A percentile compares a stretch with the other conserved stretches of the same genome.
phyloP scores from a whole-genome alignment of 2,113 vertebrate species.

The Upupa epops region DNA sequence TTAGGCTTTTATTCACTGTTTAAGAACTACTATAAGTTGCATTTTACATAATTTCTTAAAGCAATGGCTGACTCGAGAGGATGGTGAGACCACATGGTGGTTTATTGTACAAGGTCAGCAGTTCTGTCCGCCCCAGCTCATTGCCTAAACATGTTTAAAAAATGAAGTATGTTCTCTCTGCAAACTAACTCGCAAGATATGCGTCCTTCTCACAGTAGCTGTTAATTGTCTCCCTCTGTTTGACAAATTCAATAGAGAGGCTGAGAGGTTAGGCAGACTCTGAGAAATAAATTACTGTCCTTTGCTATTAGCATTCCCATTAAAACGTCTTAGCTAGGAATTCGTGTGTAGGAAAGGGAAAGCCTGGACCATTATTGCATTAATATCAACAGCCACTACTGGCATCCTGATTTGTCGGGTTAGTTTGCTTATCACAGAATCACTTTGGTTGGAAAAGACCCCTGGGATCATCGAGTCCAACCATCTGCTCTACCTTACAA shows the following conservation, averaged over 20 bases:
- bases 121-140: background rate
- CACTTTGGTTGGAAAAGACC: too few species aligned
- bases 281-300: constrained; percentile 10
- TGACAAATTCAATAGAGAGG: constrained; percentile 9
- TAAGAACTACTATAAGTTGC: background rate
- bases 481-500: too few species aligned
- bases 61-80: background rate
- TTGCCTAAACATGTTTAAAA: constrained; percentile 9
- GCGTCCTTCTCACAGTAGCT: background rate
- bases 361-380: background rate
- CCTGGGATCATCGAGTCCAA: too few species aligned
- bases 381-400: background rate
- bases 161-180: background rate
- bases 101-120: background rate
- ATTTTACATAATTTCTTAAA: background rate
- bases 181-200: constrained; percentile 4
- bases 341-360: background rate
- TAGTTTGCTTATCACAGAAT: background rate
- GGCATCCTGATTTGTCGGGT: background rate
- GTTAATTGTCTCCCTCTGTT: constrained; percentile 19
- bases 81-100: background rate
- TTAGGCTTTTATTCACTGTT: background rate
- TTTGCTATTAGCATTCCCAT: background rate
- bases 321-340: background rate
- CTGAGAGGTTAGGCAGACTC: background rate